Evolutionary conservation across 2,888 invertebrate genomes (phyloP).

Genomic region (Acanthosepion lycidas): DNA sequence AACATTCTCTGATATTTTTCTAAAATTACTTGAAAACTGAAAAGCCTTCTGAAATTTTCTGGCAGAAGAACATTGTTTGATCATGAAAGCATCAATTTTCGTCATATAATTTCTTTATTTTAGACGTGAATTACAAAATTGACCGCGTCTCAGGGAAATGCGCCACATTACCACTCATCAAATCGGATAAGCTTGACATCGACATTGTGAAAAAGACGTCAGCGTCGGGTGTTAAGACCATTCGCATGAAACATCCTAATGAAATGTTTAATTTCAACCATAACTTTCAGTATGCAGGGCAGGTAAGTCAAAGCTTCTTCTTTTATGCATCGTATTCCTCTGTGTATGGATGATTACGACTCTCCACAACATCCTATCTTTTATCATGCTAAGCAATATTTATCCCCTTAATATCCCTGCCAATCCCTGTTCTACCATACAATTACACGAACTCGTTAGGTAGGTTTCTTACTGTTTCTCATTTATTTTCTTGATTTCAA

Average conservation of each 20-base stretch:
- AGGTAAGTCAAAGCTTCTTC: not conserved
- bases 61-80: no score
- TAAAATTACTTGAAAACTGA: no score
- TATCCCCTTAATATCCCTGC: no score
- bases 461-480: no score
- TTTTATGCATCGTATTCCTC: not conserved
- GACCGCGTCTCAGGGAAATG: not conserved
- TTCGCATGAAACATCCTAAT: not conserved
- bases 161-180: not conserved
- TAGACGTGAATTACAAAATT: conserved; percentile 18
- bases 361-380: no score
- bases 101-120: not conserved
- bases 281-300: not conserved
- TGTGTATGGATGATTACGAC: no score
- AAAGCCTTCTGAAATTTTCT: no score
- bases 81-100: not conserved
- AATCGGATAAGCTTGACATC: not conserved
- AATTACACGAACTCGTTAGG: no score
- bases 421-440: no score
- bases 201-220: not conserved
- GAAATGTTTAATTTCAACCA: conserved; percentile 9
- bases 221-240: not conserved
- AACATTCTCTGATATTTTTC: no score
- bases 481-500: no score
- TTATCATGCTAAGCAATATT: no score